These are phyloP conservation scores for Hofmannophila pseudospretella DNA, from an alignment of 2,888 invertebrate genomes.

Conservation along the genomic window DNA sequence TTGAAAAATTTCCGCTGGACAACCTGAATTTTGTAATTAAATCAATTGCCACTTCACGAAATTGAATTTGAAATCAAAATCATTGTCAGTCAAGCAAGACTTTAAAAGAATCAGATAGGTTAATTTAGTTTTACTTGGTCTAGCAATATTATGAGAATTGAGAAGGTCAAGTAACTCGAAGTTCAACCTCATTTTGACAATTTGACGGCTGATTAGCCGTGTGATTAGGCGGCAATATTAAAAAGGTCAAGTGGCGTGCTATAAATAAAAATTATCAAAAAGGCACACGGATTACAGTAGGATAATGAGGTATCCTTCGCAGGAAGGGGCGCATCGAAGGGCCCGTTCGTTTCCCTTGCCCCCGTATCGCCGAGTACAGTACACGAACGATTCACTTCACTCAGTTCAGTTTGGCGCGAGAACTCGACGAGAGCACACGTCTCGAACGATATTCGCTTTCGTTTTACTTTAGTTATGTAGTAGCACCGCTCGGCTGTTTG, in stretches of 20 bases:
- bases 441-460: slow-evolving; percentile 25
- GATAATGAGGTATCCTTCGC: slow-evolving; percentile 74
- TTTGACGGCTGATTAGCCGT: slow-evolving; percentile 7
- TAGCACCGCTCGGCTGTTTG: slow-evolving; percentile 52
- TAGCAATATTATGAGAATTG: no score
- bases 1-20: no score
- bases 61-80: no score
- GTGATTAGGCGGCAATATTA: slow-evolving; percentile 20
- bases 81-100: no score
- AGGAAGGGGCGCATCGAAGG: slow-evolving; percentile 50
- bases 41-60: no score
- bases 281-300: slow-evolving; percentile 70
- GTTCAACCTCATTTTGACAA: slow-evolving; percentile 6
- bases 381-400: slow-evolving; percentile 16
- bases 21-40: no score
- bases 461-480: slow-evolving; percentile 51
- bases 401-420: slow-evolving; percentile 69
- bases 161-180: not conserved
- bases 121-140: no score
- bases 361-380: slow-evolving; percentile 8
- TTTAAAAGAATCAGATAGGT: no score
- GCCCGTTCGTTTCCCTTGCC: slow-evolving; percentile 16
- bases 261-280: slow-evolving; percentile 70
- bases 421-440: slow-evolving; percentile 47
- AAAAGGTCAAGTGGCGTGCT: slow-evolving; percentile 49